Evolutionary conservation across 2,888 invertebrate species (phyloP), one percentile per base, ranked within the genome.

Genomic region (Orchesellides sinensis): DNA sequence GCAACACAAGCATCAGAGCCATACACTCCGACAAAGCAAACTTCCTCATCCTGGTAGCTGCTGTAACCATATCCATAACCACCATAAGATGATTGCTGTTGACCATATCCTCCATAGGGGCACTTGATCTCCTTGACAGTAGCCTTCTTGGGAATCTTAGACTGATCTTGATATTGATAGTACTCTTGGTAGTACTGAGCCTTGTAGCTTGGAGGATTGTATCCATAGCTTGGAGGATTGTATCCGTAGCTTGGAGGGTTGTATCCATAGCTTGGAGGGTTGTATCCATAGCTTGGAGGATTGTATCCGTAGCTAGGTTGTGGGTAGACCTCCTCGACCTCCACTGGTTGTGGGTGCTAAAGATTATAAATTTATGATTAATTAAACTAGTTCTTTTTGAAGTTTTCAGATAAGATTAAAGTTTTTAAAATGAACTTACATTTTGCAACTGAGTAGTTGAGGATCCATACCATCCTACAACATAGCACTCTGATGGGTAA

Each of bases 1-100:
- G 86, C 87, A 45, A 87, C 86, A 66, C 87, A 87, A 65, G 87
- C 82, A 56, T 87, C 87, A 59, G 75, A 79, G 47, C 87, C 87
- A 19, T 86, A 77, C 29, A 87, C 87, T 73, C 87, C 87, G 47
- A 87, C 86, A 66, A 85, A 86, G 80, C 86, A 85, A 49, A 86
- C 83, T 35, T 78, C 75, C 52, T 87, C 86, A 25, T 86, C 85
- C 21, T 81, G 52, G 35, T 85, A 82, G 32, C 66, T 52, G 21
- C 69, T 65, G 72, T 85, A 82, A 0, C 74, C 73, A 59, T 83
- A 79, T 10, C 73, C 78, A 25, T 82, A 74, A 17, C 74, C 74
- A 35, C 61, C 19, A 23, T 65, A 21, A 14, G 75, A 25, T n/a
- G 61, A 17, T 12, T 54, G 25, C 21, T 4, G 19, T n/a, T 54